A percentile compares a stretch with the other conserved stretches of the same genome.
phyloP scores from a whole-genome alignment of 2,888 invertebrate genomes.

The Cabera pusaria region DNA sequence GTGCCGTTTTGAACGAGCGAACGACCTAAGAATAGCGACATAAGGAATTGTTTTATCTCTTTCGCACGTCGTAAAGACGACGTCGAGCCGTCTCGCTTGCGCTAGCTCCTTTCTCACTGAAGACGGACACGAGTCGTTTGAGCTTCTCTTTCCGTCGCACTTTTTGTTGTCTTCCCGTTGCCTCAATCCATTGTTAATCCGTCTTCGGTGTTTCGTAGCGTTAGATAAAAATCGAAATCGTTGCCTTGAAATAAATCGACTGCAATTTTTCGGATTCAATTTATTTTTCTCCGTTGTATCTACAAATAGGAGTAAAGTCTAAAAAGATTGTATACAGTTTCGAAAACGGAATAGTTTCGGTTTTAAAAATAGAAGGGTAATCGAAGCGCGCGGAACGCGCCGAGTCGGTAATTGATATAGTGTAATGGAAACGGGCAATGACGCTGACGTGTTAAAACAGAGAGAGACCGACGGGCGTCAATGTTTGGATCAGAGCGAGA shows the following conservation, averaged over 20 bases:
- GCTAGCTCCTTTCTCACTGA: conserved; percentile 65
- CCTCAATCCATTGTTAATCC: conserved; percentile 71
- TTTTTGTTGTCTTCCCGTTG: conserved; percentile 62
- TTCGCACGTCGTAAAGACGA: conserved; percentile 77
- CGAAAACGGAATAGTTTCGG: conserved; percentile 5
- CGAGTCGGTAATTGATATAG: conserved; percentile 71
- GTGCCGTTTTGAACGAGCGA: conserved; percentile 71
- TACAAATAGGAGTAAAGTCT: conserved; percentile 2
- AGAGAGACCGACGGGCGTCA: conserved; percentile 61
- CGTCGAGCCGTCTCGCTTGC: conserved; percentile 66
- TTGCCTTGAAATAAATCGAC: conserved; percentile 26
- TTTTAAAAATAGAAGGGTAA: conserved; percentile 37
- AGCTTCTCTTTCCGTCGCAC: conserved; percentile 74
- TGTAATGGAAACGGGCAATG: conserved; percentile 80
- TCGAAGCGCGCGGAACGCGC: conserved; percentile 41
- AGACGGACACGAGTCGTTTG: conserved; percentile 73
- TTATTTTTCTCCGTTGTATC: conserved; percentile 10
- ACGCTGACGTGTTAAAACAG: conserved; percentile 71
- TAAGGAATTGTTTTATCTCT: conserved; percentile 82
- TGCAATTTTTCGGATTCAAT: conserved; percentile 26
- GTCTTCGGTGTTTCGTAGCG: conserved; percentile 73
- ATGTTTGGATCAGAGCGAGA: conserved; percentile 60
- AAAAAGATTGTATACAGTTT: conserved; percentile 4
- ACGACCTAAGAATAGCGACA: conserved; percentile 80
- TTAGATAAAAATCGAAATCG: conserved; percentile 57